Evolutionary conservation across 1,140 invertebrate species (phyloP).

Genomic region (Episyrphus balteatus): DNA sequence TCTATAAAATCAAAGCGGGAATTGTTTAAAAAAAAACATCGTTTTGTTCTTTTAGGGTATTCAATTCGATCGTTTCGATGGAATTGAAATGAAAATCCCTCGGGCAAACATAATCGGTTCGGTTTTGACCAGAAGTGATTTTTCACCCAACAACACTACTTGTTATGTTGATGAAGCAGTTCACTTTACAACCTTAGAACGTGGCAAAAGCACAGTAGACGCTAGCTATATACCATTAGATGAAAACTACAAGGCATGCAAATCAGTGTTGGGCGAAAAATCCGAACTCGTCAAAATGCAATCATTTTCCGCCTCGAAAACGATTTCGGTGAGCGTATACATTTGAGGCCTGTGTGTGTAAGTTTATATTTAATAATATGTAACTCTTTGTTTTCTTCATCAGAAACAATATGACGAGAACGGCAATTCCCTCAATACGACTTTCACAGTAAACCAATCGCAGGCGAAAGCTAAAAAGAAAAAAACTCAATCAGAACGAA

Average conservation of each 20-base stretch:
- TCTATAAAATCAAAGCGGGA: too few species aligned
- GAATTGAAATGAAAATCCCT: constrained; percentile 7
- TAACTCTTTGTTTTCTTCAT: not conserved
- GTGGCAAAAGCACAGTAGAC: constrained; percentile 2
- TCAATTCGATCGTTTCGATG: constrained; percentile 4
- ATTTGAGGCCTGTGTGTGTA: not conserved
- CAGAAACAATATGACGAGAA: constrained; percentile 43
- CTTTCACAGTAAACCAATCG: constrained; percentile 20
- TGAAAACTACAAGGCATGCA: constrained; percentile 8
- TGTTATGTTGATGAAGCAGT: constrained; percentile 12
- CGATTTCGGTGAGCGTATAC: not conserved
- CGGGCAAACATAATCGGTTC: constrained; percentile 5
- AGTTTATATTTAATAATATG: not conserved
- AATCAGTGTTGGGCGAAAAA: constrained; percentile 10
- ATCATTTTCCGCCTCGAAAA: not conserved
- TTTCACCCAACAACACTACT: constrained; percentile 4
- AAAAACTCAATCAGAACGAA: constrained; percentile 36
- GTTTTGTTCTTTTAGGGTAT: constrained; percentile 3
- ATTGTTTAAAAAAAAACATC: not conserved
- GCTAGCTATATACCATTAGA: constrained; percentile 10
- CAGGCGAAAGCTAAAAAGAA: constrained; percentile 28
- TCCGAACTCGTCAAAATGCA: not conserved
- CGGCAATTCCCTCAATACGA: constrained; percentile 34
- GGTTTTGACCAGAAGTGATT: not conserved
- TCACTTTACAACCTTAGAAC: constrained; percentile 7